These are phyloP conservation scores for Drosophila mettleri DNA, from an alignment of 2,888 invertebrate species.

Conservation along the genomic window DNA sequence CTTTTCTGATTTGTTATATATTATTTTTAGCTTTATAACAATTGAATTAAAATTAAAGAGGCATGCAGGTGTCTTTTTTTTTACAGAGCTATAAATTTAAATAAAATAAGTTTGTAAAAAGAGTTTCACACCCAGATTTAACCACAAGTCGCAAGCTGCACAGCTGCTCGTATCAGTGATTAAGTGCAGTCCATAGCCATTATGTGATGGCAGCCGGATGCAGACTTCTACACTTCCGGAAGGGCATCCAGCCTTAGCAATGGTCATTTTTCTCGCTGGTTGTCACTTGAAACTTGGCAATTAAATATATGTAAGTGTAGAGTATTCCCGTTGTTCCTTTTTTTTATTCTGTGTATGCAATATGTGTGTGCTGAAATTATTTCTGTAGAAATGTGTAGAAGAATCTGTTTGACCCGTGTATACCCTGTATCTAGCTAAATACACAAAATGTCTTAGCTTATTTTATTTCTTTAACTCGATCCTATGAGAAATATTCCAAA, in stretches of 20 bases:
- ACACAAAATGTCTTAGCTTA: no score
- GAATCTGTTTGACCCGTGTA: not conserved
- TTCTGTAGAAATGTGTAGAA: constrained; percentile 19
- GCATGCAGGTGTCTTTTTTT: constrained; percentile 48
- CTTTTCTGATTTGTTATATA: not conserved
- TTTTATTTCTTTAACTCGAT: not conserved
- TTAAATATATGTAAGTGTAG: constrained; percentile 65
- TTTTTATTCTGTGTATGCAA: constrained; percentile 34
- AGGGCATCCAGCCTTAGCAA: constrained; percentile 45
- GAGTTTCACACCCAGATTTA: constrained; percentile 18
- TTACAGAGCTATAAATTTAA: constrained; percentile 42
- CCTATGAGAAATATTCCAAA: not conserved
- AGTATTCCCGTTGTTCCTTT: constrained; percentile 21
- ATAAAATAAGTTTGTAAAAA: constrained; percentile 31
- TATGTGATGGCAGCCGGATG: constrained; percentile 53
- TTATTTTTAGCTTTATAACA: not conserved
- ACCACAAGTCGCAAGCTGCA: constrained; percentile 44
- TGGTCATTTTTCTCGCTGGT: constrained; percentile 73
- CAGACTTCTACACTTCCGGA: constrained; percentile 19
- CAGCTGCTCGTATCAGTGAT: constrained; percentile 74
- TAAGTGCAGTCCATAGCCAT: constrained; percentile 62
- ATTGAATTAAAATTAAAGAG: constrained; percentile 3
- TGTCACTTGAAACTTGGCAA: constrained; percentile 80
- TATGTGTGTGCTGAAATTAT: constrained; percentile 62
- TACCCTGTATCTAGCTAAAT: not conserved